phyloP scores from a whole-genome alignment of 1,140 invertebrate genomes.

The Drosophila prosaltans region DNA sequence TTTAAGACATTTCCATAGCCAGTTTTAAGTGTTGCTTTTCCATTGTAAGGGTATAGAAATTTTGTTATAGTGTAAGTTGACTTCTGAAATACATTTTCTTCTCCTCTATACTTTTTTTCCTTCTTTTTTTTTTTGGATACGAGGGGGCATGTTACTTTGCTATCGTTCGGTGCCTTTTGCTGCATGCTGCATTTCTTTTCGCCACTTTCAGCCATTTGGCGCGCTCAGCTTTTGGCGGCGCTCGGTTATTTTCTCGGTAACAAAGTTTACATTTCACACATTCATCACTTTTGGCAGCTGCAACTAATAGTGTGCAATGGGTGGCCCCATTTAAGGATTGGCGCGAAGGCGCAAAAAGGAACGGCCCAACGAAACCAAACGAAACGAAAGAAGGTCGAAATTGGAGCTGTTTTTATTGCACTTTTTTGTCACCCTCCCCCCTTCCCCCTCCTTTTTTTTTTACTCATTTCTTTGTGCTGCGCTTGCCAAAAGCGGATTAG shows the following conservation, averaged over 20 bases:
- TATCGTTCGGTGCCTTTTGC: slow-evolving; percentile 17
- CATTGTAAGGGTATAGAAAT: too few species aligned
- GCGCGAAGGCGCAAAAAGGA: slow-evolving; percentile 19
- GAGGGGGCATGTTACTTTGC: background rate
- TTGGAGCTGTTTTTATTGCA: slow-evolving; percentile 68
- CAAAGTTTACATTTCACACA: slow-evolving; percentile 82
- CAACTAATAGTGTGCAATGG: slow-evolving; percentile 80
- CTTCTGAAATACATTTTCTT: too few species aligned
- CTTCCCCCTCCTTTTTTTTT: slow-evolving; percentile 1
- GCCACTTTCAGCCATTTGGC: slow-evolving; percentile 51
- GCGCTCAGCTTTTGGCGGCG: slow-evolving; percentile 57
- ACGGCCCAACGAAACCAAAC: background rate
- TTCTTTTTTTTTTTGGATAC: slow-evolving; percentile 11
- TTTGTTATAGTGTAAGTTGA: too few species aligned
- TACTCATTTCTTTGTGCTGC: slow-evolving; percentile 30
- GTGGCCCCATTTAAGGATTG: slow-evolving; percentile 64
- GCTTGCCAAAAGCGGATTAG: slow-evolving; percentile 77
- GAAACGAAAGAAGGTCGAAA: background rate
- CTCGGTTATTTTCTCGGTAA: slow-evolving; percentile 74
- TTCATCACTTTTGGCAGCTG: slow-evolving; percentile 81
- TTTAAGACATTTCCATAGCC: too few species aligned
- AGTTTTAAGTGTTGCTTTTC: too few species aligned
- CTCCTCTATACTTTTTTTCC: slow-evolving; percentile 11
- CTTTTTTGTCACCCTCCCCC: slow-evolving; percentile 24
- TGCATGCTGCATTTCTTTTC: slow-evolving; percentile 47